A percentile compares a stretch with the other conserved stretches of the same genome.
phyloP scores from a whole-genome alignment of 64 coral and sea anemone species.

The Trachythela sp. region DNA sequence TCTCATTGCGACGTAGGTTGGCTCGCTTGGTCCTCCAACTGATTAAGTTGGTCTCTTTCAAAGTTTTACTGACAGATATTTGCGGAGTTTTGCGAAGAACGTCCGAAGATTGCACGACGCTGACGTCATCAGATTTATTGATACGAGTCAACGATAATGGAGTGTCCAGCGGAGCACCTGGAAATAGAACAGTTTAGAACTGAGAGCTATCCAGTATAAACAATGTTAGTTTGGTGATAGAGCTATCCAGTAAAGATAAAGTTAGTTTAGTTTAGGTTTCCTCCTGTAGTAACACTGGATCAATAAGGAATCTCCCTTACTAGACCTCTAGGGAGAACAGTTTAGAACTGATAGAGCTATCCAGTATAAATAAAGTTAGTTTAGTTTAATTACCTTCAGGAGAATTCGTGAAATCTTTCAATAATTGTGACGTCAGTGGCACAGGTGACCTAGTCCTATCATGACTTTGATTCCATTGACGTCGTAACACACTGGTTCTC shows the following conservation, averaged over 20 bases:
- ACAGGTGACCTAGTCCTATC: conserved; percentile 31
- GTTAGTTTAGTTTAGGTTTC: background rate
- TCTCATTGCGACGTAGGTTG: background rate
- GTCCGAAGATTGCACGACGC: background rate
- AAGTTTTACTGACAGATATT: background rate
- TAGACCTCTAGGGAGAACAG: too few species aligned
- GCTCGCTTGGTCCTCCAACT: background rate
- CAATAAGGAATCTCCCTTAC: too few species aligned
- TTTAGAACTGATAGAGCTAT: too few species aligned
- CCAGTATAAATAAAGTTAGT: too few species aligned
- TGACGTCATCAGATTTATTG: background rate
- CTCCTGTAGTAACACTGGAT: too few species aligned
- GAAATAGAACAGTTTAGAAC: background rate
- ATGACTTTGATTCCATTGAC: conserved; percentile 12
- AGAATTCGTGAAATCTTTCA: conserved; percentile 89
- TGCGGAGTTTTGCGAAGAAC: background rate
- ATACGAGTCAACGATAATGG: background rate
- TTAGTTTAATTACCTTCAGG: conserved; percentile 74
- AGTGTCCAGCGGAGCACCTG: background rate
- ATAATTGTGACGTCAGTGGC: conserved; percentile 69
- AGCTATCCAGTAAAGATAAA: too few species aligned
- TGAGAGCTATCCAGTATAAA: too few species aligned
- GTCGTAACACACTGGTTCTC: conserved; percentile 47
- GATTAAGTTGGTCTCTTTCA: background rate
- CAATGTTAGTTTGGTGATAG: too few species aligned